Evolutionary conservation across 2,888 invertebrate genomes (phyloP).

Genomic region (Microchrysa polita): DNA sequence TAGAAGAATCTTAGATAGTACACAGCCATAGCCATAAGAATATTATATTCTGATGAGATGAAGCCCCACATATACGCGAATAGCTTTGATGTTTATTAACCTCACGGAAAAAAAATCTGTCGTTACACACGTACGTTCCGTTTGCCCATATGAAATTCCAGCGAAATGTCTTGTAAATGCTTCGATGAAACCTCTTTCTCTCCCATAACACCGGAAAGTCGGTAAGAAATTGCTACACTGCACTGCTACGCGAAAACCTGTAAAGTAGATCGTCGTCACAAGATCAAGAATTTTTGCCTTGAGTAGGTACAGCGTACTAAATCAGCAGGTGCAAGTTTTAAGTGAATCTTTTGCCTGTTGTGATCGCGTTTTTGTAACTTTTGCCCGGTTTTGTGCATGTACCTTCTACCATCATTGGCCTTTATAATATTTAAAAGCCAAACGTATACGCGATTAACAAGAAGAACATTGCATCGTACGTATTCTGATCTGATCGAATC

Average conservation of each 20-base stretch:
- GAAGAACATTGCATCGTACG: background rate
- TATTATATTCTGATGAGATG: slow-evolving; percentile 2
- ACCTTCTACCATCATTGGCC: background rate
- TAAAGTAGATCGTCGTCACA: background rate
- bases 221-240: slow-evolving; percentile 19
- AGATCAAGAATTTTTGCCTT: slow-evolving; percentile 26
- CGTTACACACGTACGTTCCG: background rate
- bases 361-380: background rate
- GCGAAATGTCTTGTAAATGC: slow-evolving; percentile 1
- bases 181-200: slow-evolving; percentile 5
- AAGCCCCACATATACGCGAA: slow-evolving; percentile 14
- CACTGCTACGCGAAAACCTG: no score
- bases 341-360: slow-evolving; percentile 27
- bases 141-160: background rate
- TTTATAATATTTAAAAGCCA: background rate
- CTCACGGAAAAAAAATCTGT: slow-evolving; percentile 5
- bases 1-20: no score
- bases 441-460: background rate
- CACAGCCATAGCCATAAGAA: no score
- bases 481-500: background rate
- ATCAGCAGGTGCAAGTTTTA: slow-evolving; percentile 37
- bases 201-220: background rate
- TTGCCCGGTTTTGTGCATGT: background rate
- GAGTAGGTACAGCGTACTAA: background rate
- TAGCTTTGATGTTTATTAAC: background rate